Conservation (phyloP, 2,797 vertebrate species). For the Squalus acanthias region DNA sequence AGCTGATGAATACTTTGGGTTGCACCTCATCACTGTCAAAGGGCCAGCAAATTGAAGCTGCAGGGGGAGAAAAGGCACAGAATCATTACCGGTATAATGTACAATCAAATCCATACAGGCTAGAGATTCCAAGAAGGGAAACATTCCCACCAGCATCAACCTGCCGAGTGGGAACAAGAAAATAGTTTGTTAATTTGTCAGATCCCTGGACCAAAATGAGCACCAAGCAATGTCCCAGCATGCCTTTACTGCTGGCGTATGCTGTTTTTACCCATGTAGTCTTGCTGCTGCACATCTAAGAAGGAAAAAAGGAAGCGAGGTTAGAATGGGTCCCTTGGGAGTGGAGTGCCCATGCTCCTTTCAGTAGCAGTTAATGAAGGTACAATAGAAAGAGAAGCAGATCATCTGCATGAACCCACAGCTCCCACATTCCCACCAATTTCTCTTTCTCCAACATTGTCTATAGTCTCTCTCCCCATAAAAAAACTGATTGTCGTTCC, state of each 20-base stretch:
- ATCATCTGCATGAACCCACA: not conserved
- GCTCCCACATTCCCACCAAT: not conserved
- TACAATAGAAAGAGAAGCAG: not conserved
- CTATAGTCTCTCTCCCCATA: not conserved
- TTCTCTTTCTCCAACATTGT: not conserved
- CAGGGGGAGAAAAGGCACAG: not conserved
- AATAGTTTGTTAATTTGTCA: not conserved
- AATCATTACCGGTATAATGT: slow-evolving; percentile 25
- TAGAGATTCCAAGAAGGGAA: not conserved
- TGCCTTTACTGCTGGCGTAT: not conserved
- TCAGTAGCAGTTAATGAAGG: not conserved
- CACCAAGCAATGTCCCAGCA: not conserved
- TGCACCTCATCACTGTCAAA: slow-evolving; percentile 38
- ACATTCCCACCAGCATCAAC: not conserved
- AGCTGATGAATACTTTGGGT: slow-evolving; percentile 37
- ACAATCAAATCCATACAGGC: not conserved
- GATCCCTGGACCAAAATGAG: not conserved
- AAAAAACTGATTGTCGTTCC: too few species aligned
- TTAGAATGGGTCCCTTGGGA: not conserved
- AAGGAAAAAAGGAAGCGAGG: not conserved
- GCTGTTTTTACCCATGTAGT: not conserved
- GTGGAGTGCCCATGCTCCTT: not conserved
- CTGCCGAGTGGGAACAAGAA: not conserved
- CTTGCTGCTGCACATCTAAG: not conserved
- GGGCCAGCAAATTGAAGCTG: not conserved